Evolutionary conservation across 2,113 vertebrate species (phyloP), one percentile per base, ranked within the genome.

Genomic region (Perognathus longimembris): DNA sequence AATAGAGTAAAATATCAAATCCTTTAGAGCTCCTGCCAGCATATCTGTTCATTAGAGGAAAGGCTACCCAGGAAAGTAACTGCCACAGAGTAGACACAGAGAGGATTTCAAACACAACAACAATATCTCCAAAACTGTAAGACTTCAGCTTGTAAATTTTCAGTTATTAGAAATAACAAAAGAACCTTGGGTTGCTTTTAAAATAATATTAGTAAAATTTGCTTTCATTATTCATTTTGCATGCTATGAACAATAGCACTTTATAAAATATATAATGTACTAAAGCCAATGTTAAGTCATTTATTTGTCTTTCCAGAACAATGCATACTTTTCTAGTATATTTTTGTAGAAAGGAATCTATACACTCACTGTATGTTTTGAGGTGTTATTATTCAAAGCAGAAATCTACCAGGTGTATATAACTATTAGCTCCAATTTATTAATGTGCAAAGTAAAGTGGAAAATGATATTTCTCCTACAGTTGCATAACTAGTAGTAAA

Each of bases 21-120:
- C 38, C 21, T 89, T 74, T 20, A 64, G 17, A 36, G 32, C 82
- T 88, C 40, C 73, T 40, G 40, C 87, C 69, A 92, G 24, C 28
- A 15, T 54, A 28, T 85, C 57, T 84, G 42, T 92, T 88, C 38
- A 18, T 87, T 89, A 71, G 67, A 91, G 59, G 74, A 94, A 93
- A 24, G 66, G 34, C 59, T 79, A 63, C 18, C 5, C 76, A 89
- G 38, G 50, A 66, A 80, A 76, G 5, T 54, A 85, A 10, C 15
- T 73, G 61, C 59, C 6, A 15, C 54, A 8, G 45, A 89, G 28
- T 36, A 36, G 50, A 30, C 30, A 45, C 57, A 82, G 57, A 89
- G 28, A 76, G 28, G 45, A 54, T 54, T 54, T 54, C 50, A 54
- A 54, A 15, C 14, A 15, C 14, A 54, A 54, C 15, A 54, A 18